Conservation (phyloP, 1,140 invertebrate species). For the Triops longicaudatus region DNA sequence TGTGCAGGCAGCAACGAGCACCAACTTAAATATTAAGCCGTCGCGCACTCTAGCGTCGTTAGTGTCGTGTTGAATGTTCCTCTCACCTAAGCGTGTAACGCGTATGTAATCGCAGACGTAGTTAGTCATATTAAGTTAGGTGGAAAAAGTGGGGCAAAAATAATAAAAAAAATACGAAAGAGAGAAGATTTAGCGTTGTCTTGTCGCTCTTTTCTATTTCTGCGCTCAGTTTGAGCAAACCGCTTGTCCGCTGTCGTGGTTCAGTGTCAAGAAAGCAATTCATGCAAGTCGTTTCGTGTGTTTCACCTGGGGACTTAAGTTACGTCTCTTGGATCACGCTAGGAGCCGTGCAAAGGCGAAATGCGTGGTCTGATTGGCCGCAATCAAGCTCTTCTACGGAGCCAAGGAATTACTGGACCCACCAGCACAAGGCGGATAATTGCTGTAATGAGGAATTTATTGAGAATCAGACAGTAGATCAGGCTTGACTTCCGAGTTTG, state of each 20-base stretch:
- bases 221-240: not conserved
- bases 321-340: not conserved
- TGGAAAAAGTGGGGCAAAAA: too few species aligned
- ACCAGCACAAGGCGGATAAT: not conserved
- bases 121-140: not conserved
- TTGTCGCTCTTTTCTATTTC: not conserved
- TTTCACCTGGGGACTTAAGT: not conserved
- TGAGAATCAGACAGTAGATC: not conserved
- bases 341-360: not conserved
- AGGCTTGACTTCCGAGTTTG: too few species aligned
- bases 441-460: not conserved
- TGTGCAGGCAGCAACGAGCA: not conserved
- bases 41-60: not conserved
- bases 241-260: not conserved
- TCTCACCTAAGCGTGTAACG: not conserved
- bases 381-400: not conserved
- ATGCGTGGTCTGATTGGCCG: not conserved
- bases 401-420: not conserved
- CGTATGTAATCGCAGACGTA: not conserved
- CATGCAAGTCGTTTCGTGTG: constrained; percentile 1
- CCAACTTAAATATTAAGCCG: not conserved
- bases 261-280: constrained; percentile 1
- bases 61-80: not conserved
- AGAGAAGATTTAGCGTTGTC: not conserved
- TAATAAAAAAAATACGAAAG: too few species aligned